phyloP scores from a whole-genome alignment of 2,113 vertebrate species.

The Upupa epops region DNA sequence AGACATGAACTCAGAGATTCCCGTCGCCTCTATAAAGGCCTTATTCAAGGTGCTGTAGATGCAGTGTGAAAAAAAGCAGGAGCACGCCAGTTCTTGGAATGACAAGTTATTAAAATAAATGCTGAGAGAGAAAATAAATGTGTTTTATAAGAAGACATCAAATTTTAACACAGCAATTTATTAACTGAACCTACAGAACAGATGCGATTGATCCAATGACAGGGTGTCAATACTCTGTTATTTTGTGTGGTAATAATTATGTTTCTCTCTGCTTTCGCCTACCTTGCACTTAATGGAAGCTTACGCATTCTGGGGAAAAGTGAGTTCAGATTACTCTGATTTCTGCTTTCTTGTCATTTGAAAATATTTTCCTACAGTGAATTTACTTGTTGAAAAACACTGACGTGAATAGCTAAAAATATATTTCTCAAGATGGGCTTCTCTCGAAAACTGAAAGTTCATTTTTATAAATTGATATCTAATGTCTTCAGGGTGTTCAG shows the following conservation, averaged over 20 bases:
- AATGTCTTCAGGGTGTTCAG: slow-evolving; percentile 36
- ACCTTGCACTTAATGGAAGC: background rate
- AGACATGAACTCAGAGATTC: background rate
- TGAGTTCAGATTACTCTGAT: background rate
- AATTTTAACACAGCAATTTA: slow-evolving; percentile 17
- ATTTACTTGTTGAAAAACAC: background rate
- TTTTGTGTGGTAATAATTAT: background rate
- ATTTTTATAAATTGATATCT: slow-evolving; percentile 17
- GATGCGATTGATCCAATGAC: background rate
- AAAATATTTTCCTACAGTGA: background rate
- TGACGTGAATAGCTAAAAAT: background rate
- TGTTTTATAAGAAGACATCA: background rate
- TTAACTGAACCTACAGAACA: background rate
- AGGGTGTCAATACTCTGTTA: slow-evolving; percentile 23
- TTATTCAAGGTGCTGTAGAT: background rate
- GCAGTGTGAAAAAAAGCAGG: background rate
- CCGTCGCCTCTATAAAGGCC: background rate
- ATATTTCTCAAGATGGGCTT: background rate
- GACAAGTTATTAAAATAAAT: background rate
- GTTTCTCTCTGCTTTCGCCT: background rate
- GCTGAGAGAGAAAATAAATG: slow-evolving; percentile 2
- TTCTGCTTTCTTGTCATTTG: slow-evolving; percentile 6
- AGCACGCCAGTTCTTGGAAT: background rate
- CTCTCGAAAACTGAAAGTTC: slow-evolving; percentile 3
- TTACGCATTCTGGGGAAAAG: background rate